Base-by-base conservation (phyloP, 2,113 vertebrate species). In the Centrocercus urophasianus region DNA sequence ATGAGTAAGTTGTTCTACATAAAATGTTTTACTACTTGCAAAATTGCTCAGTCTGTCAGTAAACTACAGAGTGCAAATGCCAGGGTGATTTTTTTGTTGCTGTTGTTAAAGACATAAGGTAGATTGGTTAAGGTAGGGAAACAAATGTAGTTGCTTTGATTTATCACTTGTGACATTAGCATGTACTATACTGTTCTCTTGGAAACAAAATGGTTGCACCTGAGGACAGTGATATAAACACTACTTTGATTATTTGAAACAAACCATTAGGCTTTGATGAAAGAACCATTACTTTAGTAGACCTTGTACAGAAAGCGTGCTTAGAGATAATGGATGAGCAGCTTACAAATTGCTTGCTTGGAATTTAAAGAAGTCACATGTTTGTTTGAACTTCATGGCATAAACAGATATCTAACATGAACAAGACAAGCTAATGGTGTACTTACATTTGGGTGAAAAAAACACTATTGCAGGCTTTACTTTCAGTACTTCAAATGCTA, bases 211-310 rank as follows among this genome's bases (percentile, higher is more conserved):
- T 98, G 96, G 97, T 97, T 98, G 97, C 97, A 98, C 97, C 97
- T 96, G 95, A 98, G 97, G 96, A 98, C 96, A 97, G 92, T 97
- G 97, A 97, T 98, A 96, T 97, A 98, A 98, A 98, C 96, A 97
- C 86, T 94, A 92, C 97, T 98, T 98, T 97, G 97, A 98, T 98
- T 97, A 98, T 98, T 98, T 98, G 97, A 97, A 98, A 98, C 96
- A 98, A 98, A 98, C 97, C 97, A 97, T 98, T 98, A 98, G 96
- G 96, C 96, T 97, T 97, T 98, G 97, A 97, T 97, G 97, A 98
- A 98, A 97, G 96, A 97, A 97, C 96, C 97, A 94, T 97, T 97
- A 96, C 96, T 96, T 93, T 91, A 93, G 97, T 95, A 94, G 92
- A 94, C 96, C 93, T 94, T 96, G 88, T 89, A 86, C 64, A 86